A percentile compares a stretch with the other conserved stretches of the same genome.
These are phyloP conservation scores for Lycia hirtaria DNA, from an alignment of 2,888 invertebrate genomes.

Conservation along the genomic window DNA sequence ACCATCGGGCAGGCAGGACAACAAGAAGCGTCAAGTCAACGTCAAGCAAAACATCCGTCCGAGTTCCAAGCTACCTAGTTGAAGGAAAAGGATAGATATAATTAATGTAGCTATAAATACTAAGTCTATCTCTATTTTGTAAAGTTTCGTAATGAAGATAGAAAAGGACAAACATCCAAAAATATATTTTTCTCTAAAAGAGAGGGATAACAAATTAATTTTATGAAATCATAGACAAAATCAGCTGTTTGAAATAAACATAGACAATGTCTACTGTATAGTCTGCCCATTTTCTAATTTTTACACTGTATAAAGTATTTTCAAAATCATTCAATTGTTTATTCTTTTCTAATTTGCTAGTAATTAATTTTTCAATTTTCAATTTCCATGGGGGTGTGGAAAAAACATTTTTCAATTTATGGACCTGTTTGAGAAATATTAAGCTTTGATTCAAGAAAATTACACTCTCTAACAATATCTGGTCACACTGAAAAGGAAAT, in stretches of 20 bases:
- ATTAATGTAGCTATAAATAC: not conserved
- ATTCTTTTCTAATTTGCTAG: not conserved
- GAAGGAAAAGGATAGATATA: constrained; percentile 46
- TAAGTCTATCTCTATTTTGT: constrained; percentile 23
- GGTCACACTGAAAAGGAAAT: too few relatives aligned
- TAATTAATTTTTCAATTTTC: not conserved
- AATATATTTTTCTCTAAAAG: constrained; percentile 13
- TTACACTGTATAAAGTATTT: constrained; percentile 10
- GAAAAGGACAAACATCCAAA: constrained; percentile 21
- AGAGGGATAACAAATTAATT: constrained; percentile 50
- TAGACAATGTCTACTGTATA: not conserved
- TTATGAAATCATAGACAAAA: constrained; percentile 53
- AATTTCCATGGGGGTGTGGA: not conserved
- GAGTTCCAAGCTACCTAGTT: constrained; percentile 40
- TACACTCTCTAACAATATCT: too few relatives aligned
- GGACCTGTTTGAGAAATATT: too few relatives aligned
- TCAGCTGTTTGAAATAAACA: constrained; percentile 63
- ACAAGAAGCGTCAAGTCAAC: constrained; percentile 57
- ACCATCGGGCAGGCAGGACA: constrained; percentile 68
- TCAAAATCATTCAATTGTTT: not conserved
- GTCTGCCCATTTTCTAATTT: too few relatives aligned
- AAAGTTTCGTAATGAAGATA: not conserved
- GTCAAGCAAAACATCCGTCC: constrained; percentile 52
- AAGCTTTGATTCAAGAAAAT: too few relatives aligned
- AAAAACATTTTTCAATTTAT: too few relatives aligned